A percentile compares a stretch with the other conserved stretches of the same genome.
phyloP scores from a whole-genome alignment of 2,797 vertebrate species.

The Fratercula arctica region DNA sequence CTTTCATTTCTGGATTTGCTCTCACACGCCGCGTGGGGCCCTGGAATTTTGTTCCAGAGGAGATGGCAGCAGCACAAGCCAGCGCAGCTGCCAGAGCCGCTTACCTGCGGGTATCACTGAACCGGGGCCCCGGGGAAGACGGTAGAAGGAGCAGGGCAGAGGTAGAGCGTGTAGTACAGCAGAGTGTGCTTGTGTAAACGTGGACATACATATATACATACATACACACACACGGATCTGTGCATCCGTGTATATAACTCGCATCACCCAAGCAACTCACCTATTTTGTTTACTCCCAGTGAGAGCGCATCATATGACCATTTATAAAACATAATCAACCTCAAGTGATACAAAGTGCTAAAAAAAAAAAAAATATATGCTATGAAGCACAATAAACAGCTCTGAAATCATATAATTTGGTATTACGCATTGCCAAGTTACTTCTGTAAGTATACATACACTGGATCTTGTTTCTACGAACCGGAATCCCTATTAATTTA shows the following conservation, averaged over 20 bases:
- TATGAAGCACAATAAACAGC: neutral
- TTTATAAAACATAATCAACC: neutral
- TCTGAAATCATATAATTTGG: neutral
- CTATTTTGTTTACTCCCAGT: neutral
- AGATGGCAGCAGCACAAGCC: neutral
- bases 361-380: neutral
- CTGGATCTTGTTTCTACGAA: neutral
- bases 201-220: neutral
- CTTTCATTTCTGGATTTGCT: neutral
- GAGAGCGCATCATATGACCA: neutral
- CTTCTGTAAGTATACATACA: neutral
- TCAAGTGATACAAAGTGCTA: neutral
- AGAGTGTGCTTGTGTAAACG: no score
- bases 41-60: neutral
- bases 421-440: neutral
- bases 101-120: neutral
- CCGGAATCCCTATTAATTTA: neutral
- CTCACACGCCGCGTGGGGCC: neutral
- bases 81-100: neutral
- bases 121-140: neutral
- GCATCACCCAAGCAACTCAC: neutral
- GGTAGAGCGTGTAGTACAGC: no score
- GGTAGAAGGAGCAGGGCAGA: neutral
- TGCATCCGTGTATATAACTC: accelerated
- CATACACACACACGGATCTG: no score